These are phyloP conservation scores for Seriola dumerili DNA, from an alignment of 2,113 vertebrate species.

Conservation along the genomic window DNA sequence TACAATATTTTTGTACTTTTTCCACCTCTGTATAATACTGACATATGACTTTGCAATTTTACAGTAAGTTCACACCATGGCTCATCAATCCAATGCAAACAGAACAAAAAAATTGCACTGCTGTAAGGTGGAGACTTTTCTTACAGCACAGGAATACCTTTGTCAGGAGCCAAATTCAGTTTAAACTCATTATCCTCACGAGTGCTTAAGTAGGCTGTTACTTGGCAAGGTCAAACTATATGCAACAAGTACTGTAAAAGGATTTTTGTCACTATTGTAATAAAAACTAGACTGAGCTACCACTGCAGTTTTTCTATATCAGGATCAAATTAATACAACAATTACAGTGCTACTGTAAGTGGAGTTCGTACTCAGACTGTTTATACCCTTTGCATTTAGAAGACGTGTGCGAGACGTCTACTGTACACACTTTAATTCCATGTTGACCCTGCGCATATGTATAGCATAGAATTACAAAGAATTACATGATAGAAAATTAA, in stretches of 20 bases:
- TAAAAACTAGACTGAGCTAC: no score
- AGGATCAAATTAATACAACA: no score
- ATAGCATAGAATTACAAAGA: neutral
- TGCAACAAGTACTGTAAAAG: no score
- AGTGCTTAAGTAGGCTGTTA: neutral
- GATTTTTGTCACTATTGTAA: no score
- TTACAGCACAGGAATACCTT: neutral
- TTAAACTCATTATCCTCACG: neutral
- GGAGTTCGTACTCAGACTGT: no score
- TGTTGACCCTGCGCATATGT: neutral
- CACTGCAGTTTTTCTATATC: neutral
- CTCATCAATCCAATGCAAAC: neutral
- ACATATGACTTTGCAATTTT: neutral
- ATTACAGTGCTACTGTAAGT: no score
- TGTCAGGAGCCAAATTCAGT: neutral
- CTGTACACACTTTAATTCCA: no score
- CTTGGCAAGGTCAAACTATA: no score
- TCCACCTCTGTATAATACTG: neutral
- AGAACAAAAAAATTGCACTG: neutral
- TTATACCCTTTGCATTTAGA: no score
- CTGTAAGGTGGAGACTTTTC: neutral
- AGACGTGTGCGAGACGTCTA: no score
- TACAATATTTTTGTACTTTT: no score
- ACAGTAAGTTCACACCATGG: neutral
- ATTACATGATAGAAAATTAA: neutral